These are phyloP conservation scores for Prosapia bicincta DNA, from an alignment of 2,888 invertebrate genomes.

Conservation along the genomic window DNA sequence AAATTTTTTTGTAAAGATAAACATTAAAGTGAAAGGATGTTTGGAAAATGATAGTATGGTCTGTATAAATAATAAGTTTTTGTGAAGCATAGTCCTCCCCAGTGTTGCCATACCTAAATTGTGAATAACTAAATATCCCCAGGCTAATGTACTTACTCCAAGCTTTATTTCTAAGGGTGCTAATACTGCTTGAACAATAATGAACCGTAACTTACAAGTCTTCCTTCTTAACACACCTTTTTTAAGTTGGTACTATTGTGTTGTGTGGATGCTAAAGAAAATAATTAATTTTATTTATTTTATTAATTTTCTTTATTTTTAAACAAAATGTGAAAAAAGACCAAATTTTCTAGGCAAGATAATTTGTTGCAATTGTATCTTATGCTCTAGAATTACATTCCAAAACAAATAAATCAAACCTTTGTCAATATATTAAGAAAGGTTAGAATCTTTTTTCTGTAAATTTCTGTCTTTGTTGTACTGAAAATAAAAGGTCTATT, in stretches of 20 bases:
- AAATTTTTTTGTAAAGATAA: not conserved
- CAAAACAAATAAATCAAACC: not conserved
- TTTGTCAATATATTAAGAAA: not conserved
- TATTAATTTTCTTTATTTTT: not conserved
- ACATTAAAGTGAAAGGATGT: not conserved
- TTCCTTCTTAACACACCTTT: not conserved
- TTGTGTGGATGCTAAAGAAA: conserved; percentile 2
- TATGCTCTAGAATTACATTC: not conserved
- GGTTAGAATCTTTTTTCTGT: not conserved
- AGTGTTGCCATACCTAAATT: not conserved
- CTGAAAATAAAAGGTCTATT: not conserved
- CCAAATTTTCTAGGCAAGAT: not conserved
- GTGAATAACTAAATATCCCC: not conserved
- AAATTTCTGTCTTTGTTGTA: not conserved
- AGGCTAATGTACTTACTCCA: not conserved
- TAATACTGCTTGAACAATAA: not conserved
- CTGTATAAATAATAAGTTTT: not conserved
- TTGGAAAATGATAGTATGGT: not conserved
- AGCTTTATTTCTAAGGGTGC: not conserved
- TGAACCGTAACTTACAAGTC: not conserved
- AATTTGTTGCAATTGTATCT: not conserved
- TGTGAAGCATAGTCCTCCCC: not conserved
- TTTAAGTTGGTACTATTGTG: not conserved
- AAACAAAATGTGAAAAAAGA: not conserved
- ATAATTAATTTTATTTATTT: not conserved